Evolutionary conservation across 2,888 invertebrate species (phyloP).

Genomic region (Campoplex nolae): DNA sequence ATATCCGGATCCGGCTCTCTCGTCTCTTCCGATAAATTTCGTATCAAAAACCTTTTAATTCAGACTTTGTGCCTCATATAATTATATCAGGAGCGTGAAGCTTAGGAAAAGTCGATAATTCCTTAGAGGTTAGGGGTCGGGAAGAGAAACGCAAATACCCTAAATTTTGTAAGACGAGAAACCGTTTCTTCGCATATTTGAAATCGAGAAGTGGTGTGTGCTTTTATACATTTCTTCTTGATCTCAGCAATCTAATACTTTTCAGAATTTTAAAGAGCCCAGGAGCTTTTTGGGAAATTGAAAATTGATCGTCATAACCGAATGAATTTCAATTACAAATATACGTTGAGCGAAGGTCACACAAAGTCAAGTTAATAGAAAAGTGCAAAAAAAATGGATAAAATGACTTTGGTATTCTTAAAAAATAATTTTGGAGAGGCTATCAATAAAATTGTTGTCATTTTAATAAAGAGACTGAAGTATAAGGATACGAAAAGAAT

Average conservation of each 20-base stretch:
- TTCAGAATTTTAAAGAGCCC: not conserved
- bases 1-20: not conserved
- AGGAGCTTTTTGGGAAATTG: not conserved
- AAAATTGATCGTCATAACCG: not conserved
- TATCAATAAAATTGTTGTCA: not conserved
- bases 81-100: not conserved
- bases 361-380: no score
- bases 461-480: not conserved
- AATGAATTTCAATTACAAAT: not conserved
- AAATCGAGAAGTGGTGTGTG: not conserved
- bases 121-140: not conserved
- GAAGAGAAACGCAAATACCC: not conserved
- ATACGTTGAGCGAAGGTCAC: no score
- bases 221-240: not conserved
- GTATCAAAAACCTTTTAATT: slow-evolving; percentile 10
- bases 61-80: not conserved
- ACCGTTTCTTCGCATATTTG: not conserved
- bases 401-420: not conserved
- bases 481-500: not conserved
- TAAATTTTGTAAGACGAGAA: no score
- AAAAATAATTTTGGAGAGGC: not conserved
- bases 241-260: not conserved
- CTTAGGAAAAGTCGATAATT: not conserved
- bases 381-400: no score
- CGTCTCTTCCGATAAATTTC: slow-evolving; percentile 2